Evolutionary conservation across 2,113 vertebrate species (phyloP).

Genomic region (Calidris pugnax): DNA sequence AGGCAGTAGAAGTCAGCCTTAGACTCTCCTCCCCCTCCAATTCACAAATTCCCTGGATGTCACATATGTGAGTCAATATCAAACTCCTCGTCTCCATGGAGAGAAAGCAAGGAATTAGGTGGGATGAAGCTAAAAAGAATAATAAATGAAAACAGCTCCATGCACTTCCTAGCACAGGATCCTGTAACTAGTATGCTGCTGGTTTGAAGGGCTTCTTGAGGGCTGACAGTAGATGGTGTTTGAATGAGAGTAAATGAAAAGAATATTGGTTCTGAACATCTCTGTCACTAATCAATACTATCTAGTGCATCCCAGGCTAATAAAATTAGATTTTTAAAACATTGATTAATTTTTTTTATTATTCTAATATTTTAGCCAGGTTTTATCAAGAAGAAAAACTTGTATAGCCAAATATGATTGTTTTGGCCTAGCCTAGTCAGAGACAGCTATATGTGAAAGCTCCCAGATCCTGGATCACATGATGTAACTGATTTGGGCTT

Average conservation of each 20-base stretch:
- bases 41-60: neutral
- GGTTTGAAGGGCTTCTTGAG: neutral
- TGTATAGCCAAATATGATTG: neutral
- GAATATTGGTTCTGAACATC: neutral
- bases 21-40: neutral
- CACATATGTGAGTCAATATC: neutral
- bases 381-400: neutral
- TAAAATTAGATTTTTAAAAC: neutral
- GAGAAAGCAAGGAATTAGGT: neutral
- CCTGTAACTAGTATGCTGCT: neutral
- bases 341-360: neutral
- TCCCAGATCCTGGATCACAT: neutral
- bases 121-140: neutral
- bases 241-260: neutral
- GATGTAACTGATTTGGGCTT: neutral
- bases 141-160: neutral
- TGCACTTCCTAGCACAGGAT: neutral
- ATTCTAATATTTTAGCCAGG: neutral
- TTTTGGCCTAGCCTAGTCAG: neutral
- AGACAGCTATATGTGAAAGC: neutral
- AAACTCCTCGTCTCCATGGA: neutral
- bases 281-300: neutral
- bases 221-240: neutral
- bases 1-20: neutral
- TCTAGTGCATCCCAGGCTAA: neutral